Base-by-base conservation (phyloP, 2,797 vertebrate species). In the Paratrypauchen microcephalus region DNA sequence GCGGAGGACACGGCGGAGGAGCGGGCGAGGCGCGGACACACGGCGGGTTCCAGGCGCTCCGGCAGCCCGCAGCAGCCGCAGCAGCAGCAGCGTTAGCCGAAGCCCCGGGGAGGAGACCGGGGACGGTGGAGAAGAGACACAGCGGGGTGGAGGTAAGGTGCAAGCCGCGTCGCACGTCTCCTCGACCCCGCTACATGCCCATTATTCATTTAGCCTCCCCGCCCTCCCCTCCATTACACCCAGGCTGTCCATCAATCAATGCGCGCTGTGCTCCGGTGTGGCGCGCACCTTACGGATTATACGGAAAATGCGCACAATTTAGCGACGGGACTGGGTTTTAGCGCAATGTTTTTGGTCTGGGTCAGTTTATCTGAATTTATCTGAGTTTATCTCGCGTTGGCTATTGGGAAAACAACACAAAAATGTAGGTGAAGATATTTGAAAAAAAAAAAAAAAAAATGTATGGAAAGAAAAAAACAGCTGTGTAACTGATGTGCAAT, bases 11-110 rank as follows among this genome's bases (percentile, higher is more conserved):
- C 21, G 56, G 66, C 8, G 32, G 32, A 62, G 60, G 15, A 16
- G 36, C 60, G 36, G 13, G 19, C 12, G 95, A 95, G 95, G 95
- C 88, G 90, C 88, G 91, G 80, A 76, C 78, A 91, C 82, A 39
- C 85, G 83, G 86, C 92, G 89, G 77, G 81, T 74, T 83, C 61
- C 68, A 45, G 76, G 4, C 75, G 32, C 80, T 81, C 74, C 65
- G 45, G 62, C 76, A 70, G 80, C 85, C 79, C 72, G 78, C 80
- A 74, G 83, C 82, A 77, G 78, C 5, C n/a, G n/a, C n/a, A n/a
- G n/a, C n/a, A n/a, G 78, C 80, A 74, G 83, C 82, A 77, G 78
- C 5, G 65, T 39, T 70, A 77, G 78, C 67, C 74, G 75, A 75
- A 60, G 82, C 81, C 77, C 66, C 71, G 62, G 69, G 57, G 68